A percentile compares a stretch with the other conserved stretches of the same genome.
These are phyloP conservation scores for Aegotheles bennettii DNA, from an alignment of 2,113 vertebrate species.

Conservation along the genomic window DNA sequence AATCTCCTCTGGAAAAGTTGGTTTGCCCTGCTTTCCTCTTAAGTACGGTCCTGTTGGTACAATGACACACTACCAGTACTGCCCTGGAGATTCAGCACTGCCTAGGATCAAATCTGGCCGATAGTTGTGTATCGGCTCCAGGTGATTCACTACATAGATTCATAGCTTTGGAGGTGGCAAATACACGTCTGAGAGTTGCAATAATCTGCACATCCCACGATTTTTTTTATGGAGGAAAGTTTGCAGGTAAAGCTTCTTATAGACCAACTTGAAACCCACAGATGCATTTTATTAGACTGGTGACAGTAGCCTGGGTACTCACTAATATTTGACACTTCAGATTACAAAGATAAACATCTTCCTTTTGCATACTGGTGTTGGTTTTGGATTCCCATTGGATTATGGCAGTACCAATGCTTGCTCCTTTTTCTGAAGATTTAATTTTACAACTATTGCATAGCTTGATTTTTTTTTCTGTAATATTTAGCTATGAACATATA, in stretches of 20 bases:
- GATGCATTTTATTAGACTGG: neutral
- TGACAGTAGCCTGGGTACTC: neutral
- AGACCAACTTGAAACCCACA: neutral
- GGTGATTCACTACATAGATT: neutral
- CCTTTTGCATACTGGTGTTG: neutral
- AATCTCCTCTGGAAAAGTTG: neutral
- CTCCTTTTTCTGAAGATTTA: neutral
- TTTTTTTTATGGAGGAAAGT: neutral
- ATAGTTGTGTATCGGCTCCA: neutral
- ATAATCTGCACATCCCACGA: neutral
- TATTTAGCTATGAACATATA: neutral
- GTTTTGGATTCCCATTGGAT: neutral
- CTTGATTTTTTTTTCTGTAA: neutral
- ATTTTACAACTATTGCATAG: neutral
- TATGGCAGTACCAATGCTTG: neutral
- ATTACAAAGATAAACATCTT: neutral
- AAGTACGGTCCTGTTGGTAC: neutral
- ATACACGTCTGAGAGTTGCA: neutral
- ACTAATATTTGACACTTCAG: neutral
- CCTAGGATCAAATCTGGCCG: neutral
- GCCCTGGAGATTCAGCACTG: neutral
- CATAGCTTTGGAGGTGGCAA: neutral
- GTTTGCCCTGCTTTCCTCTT: neutral
- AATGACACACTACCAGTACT: neutral
- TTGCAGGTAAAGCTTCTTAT: neutral